These are phyloP conservation scores for Chondrilla cf. caribensis DNA, from an alignment of 37 sponge, comb jelly and placozoan species.

Conservation along the genomic window DNA sequence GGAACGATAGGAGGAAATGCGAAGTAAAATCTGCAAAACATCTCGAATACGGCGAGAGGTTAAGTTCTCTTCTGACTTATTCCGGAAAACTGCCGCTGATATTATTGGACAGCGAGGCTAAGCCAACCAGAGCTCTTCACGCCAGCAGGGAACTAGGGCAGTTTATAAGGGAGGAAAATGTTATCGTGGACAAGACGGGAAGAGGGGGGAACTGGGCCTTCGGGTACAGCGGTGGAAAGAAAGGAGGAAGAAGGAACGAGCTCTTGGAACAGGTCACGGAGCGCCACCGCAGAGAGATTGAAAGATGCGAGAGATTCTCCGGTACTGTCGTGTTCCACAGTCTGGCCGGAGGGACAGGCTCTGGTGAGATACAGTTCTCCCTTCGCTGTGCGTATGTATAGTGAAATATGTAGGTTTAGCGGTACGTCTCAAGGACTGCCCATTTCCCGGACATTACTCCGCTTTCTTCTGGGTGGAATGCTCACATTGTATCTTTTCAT, in stretches of 20 bases:
- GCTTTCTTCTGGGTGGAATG: too few relatives aligned
- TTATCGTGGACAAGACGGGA: constrained; percentile 45
- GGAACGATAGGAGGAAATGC: not conserved
- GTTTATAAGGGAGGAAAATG: constrained; percentile 9
- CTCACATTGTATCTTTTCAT: too few relatives aligned
- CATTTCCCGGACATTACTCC: too few relatives aligned
- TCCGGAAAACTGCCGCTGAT: constrained; percentile 54
- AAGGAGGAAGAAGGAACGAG: not conserved
- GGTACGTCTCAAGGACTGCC: not conserved
- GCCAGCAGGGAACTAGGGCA: not conserved
- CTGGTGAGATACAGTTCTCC: constrained; percentile 48
- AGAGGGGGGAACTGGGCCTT: constrained; percentile 87
- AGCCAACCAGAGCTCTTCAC: constrained; percentile 16
- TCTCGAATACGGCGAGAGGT: not conserved
- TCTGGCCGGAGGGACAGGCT: constrained; percentile 85
- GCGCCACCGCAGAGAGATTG: constrained; percentile 52
- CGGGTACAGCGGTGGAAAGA: constrained; percentile 51
- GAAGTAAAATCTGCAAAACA: not conserved
- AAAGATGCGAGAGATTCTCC: constrained; percentile 56
- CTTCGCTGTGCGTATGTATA: not conserved
- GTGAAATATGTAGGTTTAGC: not conserved
- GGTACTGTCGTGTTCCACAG: constrained; percentile 78
- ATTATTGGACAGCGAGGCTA: constrained; percentile 66
- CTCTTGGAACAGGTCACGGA: constrained; percentile 37
- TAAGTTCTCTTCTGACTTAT: constrained; percentile 15